phyloP scores from a whole-genome alignment of 92 coral and sea anemone genomes.

The Pocillopora meandrina region DNA sequence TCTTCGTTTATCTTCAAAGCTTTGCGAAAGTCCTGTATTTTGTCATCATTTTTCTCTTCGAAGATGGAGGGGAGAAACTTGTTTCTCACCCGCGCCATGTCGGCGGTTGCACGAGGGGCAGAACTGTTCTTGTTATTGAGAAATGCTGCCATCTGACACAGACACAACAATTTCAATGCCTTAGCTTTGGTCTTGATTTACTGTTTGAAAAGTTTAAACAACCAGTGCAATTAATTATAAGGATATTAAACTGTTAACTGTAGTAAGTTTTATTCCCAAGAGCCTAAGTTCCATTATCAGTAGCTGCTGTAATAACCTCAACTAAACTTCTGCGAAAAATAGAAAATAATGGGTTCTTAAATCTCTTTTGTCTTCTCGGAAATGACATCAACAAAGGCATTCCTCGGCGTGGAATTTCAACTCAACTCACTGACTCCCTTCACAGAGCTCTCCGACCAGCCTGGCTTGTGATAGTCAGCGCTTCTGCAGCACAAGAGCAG shows the following conservation, averaged over 20 bases:
- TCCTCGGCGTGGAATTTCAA: background rate
- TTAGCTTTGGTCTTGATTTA: constrained; percentile 13
- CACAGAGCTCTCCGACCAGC: too few relatives aligned
- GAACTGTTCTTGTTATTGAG: constrained; percentile 1
- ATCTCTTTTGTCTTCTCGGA: background rate
- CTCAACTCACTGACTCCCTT: background rate
- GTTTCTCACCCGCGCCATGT: constrained; percentile 18
- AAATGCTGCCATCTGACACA: constrained; percentile 15
- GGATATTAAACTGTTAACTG: constrained; percentile 4
- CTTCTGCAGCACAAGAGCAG: too few relatives aligned
- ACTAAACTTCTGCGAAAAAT: constrained; percentile 3
- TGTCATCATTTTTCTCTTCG: constrained; percentile 55
- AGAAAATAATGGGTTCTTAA: background rate
- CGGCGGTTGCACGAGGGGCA: background rate
- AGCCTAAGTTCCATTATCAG: background rate
- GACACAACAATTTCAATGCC: constrained; percentile 8
- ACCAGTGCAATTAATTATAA: background rate
- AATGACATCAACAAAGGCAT: background rate
- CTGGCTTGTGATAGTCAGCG: too few relatives aligned
- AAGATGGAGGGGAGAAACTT: constrained; percentile 51
- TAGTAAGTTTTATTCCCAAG: constrained; percentile 1
- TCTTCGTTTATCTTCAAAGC: constrained; percentile 41
- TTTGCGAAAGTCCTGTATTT: constrained; percentile 58
- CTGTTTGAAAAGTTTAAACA: background rate
- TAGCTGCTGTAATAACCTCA: background rate